Evolutionary conservation across 1,140 invertebrate species (phyloP).

Genomic region (Hesperophylax magnus): DNA sequence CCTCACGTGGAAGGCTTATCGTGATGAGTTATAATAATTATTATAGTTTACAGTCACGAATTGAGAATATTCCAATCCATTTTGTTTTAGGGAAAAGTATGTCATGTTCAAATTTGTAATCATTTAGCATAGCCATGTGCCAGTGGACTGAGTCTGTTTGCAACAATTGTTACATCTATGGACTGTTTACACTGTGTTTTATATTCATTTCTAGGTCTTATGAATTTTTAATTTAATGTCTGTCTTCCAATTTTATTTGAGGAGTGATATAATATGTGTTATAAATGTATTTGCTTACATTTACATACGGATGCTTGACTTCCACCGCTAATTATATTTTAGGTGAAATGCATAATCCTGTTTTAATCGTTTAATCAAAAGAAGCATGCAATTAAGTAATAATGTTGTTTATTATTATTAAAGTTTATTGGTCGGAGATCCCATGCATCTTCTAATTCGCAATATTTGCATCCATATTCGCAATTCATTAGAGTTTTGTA

Average conservation of each 20-base stretch:
- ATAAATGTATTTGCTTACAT: background rate
- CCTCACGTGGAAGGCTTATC: background rate
- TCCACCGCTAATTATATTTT: too few relatives aligned
- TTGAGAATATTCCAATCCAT: conserved; percentile 26
- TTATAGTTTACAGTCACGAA: conserved; percentile 3
- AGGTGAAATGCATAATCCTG: too few relatives aligned
- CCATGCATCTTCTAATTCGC: too few relatives aligned
- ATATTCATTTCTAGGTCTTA: conserved; percentile 11
- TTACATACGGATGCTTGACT: too few relatives aligned
- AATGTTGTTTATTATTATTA: too few relatives aligned
- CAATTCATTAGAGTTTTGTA: too few relatives aligned
- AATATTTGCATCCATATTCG: too few relatives aligned
- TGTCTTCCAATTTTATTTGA: conserved; percentile 27
- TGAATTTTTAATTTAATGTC: conserved; percentile 1
- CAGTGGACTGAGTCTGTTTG: conserved; percentile 12
- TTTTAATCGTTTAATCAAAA: too few relatives aligned
- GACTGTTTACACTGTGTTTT: background rate
- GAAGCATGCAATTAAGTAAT: too few relatives aligned
- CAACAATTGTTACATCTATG: conserved; percentile 2
- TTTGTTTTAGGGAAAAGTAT: conserved; percentile 1
- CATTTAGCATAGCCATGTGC: conserved; percentile 1
- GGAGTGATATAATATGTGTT: background rate
- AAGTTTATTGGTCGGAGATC: too few relatives aligned
- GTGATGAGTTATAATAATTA: background rate
- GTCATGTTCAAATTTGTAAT: conserved; percentile 10